Conservation (phyloP, 2,113 vertebrate genomes). For the Tricholaema leucomelas region DNA sequence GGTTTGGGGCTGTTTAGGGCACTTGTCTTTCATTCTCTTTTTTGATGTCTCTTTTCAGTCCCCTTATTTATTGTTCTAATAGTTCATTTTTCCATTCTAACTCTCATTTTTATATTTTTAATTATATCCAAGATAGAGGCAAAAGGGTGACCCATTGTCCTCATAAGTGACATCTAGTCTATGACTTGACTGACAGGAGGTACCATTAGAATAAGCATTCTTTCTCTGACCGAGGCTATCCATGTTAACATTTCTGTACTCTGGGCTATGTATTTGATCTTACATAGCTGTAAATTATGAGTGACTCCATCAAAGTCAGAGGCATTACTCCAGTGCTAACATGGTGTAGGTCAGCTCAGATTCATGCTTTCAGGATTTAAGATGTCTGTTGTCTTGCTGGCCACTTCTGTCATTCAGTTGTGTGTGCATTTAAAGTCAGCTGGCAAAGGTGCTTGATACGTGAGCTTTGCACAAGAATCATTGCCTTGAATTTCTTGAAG, state of each 20-base stretch:
- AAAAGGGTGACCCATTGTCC: background rate
- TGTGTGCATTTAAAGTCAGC: background rate
- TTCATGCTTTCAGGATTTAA: background rate
- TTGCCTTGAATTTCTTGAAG: background rate
- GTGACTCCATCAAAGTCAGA: constrained; percentile 53
- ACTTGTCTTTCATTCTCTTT: background rate
- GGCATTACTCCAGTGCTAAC: constrained; percentile 5
- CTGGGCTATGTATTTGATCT: constrained; percentile 35
- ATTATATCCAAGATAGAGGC: background rate
- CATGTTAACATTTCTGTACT: background rate
- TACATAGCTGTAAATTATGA: constrained; percentile 56
- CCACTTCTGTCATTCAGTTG: background rate
- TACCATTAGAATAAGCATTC: constrained; percentile 19
- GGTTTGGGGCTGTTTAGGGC: background rate
- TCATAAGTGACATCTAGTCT: background rate
- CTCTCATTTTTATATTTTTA: constrained; percentile 39
- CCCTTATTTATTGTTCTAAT: background rate
- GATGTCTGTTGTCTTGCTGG: background rate
- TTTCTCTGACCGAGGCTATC: background rate
- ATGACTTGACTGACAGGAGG: constrained; percentile 21
- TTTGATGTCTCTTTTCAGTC: background rate
- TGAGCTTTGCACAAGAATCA: background rate
- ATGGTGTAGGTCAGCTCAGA: background rate
- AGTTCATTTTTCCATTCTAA: background rate
- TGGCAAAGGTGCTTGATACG: background rate